Evolutionary conservation across 2,888 invertebrate genomes (phyloP), one percentile per base, ranked within the genome.

Genomic region (Marronus borbonicus): DNA sequence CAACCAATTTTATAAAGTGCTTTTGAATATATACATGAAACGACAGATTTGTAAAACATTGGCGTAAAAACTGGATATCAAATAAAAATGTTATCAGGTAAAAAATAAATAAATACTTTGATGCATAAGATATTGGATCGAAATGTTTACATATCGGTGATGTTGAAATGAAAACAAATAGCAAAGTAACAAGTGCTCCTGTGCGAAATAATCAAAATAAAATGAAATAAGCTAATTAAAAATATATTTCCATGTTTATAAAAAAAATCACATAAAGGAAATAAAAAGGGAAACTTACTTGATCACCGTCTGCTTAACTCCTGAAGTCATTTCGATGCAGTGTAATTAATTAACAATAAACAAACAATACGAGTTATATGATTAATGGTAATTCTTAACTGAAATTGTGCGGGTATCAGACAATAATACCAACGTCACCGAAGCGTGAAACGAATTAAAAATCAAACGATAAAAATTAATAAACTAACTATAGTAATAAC

Each of bases 241-340:
- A 62, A 62, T 60, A 12, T 12, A 60, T 3, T 31, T 12, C 31
- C 28, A 62, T 28, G 24, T 8, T 0, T 2, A 20, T 17, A 36
- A 36, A 1, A 4, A 24, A 24, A 24, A 24, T 0, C 24, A 80
- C 20, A 24, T 49, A 49, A 66, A 20, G 44, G 17, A 36, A 36
- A 14, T 17, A 52, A 79, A 68, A 77, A 78, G 81, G n/a, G 20
- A 5, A 39, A 89, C 90, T 90, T 88, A 90, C 90, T 90, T 90
- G 84, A 90, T 90, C 79, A 90, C 90, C 24, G 90, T 90, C 81
- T 90, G 90, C 85, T 90, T 90, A 86, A 90, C 90, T 81, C 89
- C 89, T 83, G 89, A 90, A 77, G 90, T 90, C 90, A 90, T 90
- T 79, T 80, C 81, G 76, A 68, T 66, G 65, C 68, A 80, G 70